Evolutionary conservation across 1,140 invertebrate genomes (phyloP).

Genomic region (Hyles vespertilio): DNA sequence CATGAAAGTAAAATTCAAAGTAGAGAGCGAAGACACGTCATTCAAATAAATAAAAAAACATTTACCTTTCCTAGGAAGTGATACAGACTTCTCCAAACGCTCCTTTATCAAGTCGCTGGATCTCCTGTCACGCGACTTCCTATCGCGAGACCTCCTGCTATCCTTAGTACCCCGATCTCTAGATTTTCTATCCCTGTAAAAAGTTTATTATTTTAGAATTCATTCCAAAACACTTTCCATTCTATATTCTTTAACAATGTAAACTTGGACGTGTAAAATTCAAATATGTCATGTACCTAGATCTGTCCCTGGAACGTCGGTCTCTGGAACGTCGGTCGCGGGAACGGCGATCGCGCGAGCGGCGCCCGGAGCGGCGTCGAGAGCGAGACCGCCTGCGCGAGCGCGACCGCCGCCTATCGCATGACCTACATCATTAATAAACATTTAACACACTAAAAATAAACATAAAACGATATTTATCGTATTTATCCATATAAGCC

Average conservation of each 20-base stretch:
- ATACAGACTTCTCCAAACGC: slow-evolving; percentile 66
- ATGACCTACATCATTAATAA: slow-evolving; percentile 36
- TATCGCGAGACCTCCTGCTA: slow-evolving; percentile 51
- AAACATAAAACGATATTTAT: slow-evolving; percentile 1
- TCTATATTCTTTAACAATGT: too few relatives aligned
- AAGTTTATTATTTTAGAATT: slow-evolving; percentile 1
- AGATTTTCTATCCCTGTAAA: slow-evolving; percentile 52
- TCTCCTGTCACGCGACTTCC: slow-evolving; percentile 61
- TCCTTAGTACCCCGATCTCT: slow-evolving; percentile 49
- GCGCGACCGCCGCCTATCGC: slow-evolving; percentile 60
- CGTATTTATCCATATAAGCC: too few relatives aligned
- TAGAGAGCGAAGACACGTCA: too few relatives aligned
- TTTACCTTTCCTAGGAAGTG: slow-evolving; percentile 62
- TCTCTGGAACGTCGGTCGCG: slow-evolving; percentile 51
- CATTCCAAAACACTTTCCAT: neutral
- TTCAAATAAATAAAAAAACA: neutral
- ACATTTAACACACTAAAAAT: neutral
- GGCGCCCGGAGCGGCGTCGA: slow-evolving; percentile 48
- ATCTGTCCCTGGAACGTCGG: slow-evolving; percentile 48
- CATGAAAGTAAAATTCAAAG: neutral
- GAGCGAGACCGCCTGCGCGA: slow-evolving; percentile 58
- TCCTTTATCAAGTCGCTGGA: slow-evolving; percentile 68
- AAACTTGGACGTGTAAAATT: neutral
- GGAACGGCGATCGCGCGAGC: slow-evolving; percentile 54
- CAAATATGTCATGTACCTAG: slow-evolving; percentile 33